Percentiles rank a stretch among this genome's conserved stretches.
phyloP scores from a whole-genome alignment of 2,797 vertebrate species.

The Paramormyrops hopkinsi region DNA sequence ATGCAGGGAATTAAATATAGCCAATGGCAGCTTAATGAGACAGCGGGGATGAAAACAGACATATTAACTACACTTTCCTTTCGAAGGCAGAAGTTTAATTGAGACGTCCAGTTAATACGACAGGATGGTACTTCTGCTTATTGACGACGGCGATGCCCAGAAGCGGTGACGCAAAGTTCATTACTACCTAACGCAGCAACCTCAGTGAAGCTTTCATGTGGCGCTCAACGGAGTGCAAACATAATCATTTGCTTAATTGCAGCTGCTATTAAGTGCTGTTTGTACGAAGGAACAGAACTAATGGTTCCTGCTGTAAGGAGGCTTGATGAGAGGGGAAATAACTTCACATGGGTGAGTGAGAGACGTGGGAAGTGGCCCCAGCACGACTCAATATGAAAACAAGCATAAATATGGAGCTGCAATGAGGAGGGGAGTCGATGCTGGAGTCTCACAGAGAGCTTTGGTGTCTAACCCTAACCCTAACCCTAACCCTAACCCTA shows the following conservation, averaged over 20 bases:
- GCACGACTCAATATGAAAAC: background rate
- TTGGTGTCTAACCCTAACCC: background rate
- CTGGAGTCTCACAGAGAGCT: background rate
- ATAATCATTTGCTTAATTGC: conserved; percentile 41
- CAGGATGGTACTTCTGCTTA: background rate
- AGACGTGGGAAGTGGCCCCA: background rate
- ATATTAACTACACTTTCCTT: background rate
- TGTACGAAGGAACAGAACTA: conserved; percentile 15
- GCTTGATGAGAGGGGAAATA: background rate
- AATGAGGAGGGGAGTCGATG: background rate
- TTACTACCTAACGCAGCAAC: background rate
- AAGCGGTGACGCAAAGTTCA: background rate
- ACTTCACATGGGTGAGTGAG: background rate
- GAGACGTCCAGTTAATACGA: background rate
- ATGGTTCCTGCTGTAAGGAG: background rate
- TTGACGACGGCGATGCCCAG: background rate
- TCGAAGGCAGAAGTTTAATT: background rate
- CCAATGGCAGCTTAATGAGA: background rate
- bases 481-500: background rate
- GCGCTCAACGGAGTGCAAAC: conserved; percentile 6
- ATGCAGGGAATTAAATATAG: background rate
- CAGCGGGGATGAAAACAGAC: background rate
- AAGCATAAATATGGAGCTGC: background rate
- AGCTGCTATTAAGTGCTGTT: conserved; percentile 23
- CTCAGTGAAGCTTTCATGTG: conserved; percentile 42